phyloP scores from a whole-genome alignment of 1,140 invertebrate genomes.

The Sminthurinus signatus region DNA sequence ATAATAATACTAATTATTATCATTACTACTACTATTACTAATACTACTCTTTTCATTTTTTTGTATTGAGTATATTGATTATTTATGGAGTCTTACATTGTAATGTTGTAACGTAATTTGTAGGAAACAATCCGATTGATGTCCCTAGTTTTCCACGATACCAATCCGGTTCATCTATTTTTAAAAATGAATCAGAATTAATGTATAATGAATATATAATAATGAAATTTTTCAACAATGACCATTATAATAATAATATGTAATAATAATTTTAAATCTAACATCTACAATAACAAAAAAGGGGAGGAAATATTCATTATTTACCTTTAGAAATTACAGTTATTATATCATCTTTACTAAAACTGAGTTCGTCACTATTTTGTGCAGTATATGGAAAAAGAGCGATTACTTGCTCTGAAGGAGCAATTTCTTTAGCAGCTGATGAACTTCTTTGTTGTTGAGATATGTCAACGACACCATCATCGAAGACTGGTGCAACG shows the following conservation, averaged over 20 bases:
- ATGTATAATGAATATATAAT: no score
- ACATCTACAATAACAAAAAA: no score
- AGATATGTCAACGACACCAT: neutral
- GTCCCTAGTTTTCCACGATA: slow-evolving; percentile 91
- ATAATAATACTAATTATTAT: no score
- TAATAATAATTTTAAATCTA: no score
- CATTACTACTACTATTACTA: no score
- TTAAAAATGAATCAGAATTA: no score
- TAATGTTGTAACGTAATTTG: slow-evolving; percentile 75
- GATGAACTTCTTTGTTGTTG: neutral
- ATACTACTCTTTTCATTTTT: no score
- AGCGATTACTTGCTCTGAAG: slow-evolving; percentile 79
- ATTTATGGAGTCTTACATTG: slow-evolving; percentile 39
- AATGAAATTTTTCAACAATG: no score
- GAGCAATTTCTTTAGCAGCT: neutral
- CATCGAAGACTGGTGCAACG: neutral
- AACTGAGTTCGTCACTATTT: slow-evolving; percentile 89
- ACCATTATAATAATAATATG: no score
- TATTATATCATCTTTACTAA: slow-evolving; percentile 82
- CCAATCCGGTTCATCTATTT: slow-evolving; percentile 93
- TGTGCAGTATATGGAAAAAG: slow-evolving; percentile 86
- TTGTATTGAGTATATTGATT: neutral
- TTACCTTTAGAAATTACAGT: slow-evolving; percentile 78
- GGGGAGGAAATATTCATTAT: no score
- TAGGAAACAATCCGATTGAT: slow-evolving; percentile 78